A percentile compares a stretch with the other conserved stretches of the same genome.
Conservation (phyloP, 2,113 vertebrate species). For the Tachysurus fulvidraco region DNA sequence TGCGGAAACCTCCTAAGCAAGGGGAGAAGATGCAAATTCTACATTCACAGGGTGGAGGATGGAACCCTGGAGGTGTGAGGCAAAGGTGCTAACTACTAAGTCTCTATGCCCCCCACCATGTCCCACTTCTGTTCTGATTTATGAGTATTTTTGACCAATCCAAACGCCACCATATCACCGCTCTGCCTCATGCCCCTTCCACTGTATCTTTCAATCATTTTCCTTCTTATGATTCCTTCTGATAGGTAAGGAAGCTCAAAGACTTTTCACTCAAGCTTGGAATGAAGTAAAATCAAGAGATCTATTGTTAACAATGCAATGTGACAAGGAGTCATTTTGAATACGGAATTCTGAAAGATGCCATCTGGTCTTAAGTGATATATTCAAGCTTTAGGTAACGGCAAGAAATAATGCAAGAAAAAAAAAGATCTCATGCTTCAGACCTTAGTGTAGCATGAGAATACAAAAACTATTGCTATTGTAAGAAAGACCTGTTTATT, state of each 20-base stretch:
- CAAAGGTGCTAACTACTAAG: too few species aligned
- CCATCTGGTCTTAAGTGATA: slow-evolving; percentile 1
- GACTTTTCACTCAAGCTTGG: not conserved
- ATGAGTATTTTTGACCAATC: not conserved
- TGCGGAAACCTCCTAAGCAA: not conserved
- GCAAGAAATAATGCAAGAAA: slow-evolving; percentile 18
- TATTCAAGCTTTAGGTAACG: slow-evolving; percentile 29
- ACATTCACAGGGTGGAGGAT: not conserved
- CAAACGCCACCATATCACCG: not conserved
- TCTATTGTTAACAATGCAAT: not conserved
- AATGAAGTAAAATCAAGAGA: slow-evolving; percentile 21
- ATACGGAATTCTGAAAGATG: slow-evolving; percentile 13
- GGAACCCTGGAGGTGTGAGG: not conserved
- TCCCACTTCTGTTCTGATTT: not conserved
- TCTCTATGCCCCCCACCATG: too few species aligned
- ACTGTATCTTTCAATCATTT: not conserved
- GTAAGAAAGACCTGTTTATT: not conserved
- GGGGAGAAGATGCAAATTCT: not conserved
- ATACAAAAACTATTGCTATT: not conserved
- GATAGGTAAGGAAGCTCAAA: slow-evolving; percentile 19
- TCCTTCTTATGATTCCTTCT: not conserved
- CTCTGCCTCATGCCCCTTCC: not conserved
- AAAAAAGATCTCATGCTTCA: not conserved
- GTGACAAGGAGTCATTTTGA: slow-evolving; percentile 35
- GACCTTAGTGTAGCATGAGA: not conserved